Evolutionary conservation across 2,113 vertebrate species (phyloP).

Genomic region (Phainopepla nitens): DNA sequence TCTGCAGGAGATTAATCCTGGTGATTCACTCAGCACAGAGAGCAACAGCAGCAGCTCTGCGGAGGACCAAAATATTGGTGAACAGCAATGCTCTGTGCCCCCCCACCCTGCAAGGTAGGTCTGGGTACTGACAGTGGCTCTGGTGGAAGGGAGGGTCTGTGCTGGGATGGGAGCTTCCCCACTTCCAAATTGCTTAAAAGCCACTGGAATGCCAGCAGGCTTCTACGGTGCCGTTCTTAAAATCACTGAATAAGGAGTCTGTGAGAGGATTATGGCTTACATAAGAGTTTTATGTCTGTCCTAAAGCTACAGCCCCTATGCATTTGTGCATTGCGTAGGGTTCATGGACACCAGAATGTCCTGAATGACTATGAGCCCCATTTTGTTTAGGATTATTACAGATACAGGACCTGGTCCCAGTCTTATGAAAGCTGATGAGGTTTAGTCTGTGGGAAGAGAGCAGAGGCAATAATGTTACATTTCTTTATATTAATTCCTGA

Average conservation of each 20-base stretch:
- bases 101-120: background rate
- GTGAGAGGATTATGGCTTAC: conserved; percentile 56
- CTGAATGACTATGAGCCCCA: background rate
- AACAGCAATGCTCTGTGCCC: background rate
- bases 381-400: background rate
- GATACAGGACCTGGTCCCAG: background rate
- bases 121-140: rapidly evolving
- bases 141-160: rapidly evolving
- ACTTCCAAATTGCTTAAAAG: background rate
- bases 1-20: conserved; percentile 55
- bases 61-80: background rate
- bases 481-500: background rate
- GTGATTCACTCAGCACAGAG: conserved; percentile 35
- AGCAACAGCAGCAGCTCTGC: background rate
- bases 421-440: background rate
- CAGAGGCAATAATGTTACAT: background rate
- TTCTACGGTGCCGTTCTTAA: background rate
- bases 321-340: background rate
- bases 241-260: conserved; percentile 29
- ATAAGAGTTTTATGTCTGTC: conserved; percentile 44
- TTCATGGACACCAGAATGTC: background rate
- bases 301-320: background rate
- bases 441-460: background rate
- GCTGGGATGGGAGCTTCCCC: background rate
- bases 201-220: background rate